Conservation (phyloP, 2,888 invertebrate genomes). For the Dynastes grantii region DNA sequence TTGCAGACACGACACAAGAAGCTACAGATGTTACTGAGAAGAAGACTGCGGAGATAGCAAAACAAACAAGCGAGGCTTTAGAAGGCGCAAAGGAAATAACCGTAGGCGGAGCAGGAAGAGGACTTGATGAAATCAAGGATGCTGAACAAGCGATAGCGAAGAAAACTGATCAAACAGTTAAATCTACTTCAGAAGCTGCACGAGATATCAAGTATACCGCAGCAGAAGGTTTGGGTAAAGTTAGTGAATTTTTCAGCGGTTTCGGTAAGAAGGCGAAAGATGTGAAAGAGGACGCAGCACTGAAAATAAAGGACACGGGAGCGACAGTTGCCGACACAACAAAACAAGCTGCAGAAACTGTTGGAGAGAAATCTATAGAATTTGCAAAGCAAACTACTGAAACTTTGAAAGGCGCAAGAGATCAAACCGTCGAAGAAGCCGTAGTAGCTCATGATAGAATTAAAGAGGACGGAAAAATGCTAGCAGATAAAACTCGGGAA, state of each 20-base stretch:
- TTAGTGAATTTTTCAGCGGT: slow-evolving; percentile 22
- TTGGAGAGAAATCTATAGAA: not conserved
- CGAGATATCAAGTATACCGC: slow-evolving; percentile 5
- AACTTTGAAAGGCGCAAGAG: slow-evolving; percentile 57
- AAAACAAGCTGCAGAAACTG: not conserved
- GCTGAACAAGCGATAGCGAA: slow-evolving; percentile 13
- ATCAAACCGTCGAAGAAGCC: not conserved
- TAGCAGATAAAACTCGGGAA: not conserved
- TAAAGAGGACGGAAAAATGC: not conserved
- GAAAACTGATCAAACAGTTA: not conserved
- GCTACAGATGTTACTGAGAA: slow-evolving; percentile 37
- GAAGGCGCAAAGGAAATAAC: slow-evolving; percentile 17
- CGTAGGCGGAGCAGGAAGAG: slow-evolving; percentile 52
- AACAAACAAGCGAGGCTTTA: slow-evolving; percentile 9
- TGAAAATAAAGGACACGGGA: not conserved
- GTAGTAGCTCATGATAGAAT: no score
- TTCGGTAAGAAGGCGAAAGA: slow-evolving; percentile 50
- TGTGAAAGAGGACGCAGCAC: slow-evolving; percentile 46
- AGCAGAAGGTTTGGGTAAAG: slow-evolving; percentile 43
- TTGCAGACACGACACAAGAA: slow-evolving; percentile 40
- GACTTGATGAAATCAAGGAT: slow-evolving; percentile 8
- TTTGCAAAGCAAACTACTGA: slow-evolving; percentile 45
- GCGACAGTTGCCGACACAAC: no score
- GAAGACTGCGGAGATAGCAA: not conserved
- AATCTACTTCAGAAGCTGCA: slow-evolving; percentile 1